These are phyloP conservation scores for Alauda arvensis DNA, from an alignment of 2,797 vertebrate genomes.

Conservation along the genomic window DNA sequence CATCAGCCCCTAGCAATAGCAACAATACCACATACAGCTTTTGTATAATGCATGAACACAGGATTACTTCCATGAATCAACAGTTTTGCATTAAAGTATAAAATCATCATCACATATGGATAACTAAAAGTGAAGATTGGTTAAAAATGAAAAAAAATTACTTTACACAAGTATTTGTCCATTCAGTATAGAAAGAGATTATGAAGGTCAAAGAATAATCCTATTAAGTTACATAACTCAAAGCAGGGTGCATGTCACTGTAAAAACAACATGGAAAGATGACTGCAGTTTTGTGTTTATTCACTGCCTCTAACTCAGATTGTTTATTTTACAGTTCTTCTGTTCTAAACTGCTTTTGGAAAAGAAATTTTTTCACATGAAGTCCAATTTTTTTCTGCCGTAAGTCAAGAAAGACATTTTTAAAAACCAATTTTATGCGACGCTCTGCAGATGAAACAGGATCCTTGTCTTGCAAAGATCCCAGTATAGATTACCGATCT, in stretches of 20 bases:
- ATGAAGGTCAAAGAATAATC: slow-evolving; percentile 41
- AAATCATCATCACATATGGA: not conserved
- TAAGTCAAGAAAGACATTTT: not conserved
- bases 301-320: not conserved
- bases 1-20: slow-evolving; percentile 29
- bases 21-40: slow-evolving; percentile 26
- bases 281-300: not conserved
- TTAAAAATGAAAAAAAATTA: not conserved
- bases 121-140: not conserved
- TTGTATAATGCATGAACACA: slow-evolving; percentile 38
- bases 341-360: not conserved
- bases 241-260: not conserved
- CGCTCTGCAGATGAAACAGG: not conserved
- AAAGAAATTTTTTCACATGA: not conserved
- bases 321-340: not conserved
- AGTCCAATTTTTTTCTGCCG: not conserved
- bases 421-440: not conserved
- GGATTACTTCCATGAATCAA: slow-evolving; percentile 51
- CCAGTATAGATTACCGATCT: not conserved
- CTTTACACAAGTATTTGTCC: not conserved
- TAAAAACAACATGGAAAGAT: not conserved
- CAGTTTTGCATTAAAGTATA: slow-evolving; percentile 16
- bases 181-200: not conserved
- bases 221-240: slow-evolving; percentile 25
- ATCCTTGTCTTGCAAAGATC: not conserved